These are phyloP conservation scores for Dermochelys coriacea DNA, from an alignment of 2,797 vertebrate species.

Conservation along the genomic window DNA sequence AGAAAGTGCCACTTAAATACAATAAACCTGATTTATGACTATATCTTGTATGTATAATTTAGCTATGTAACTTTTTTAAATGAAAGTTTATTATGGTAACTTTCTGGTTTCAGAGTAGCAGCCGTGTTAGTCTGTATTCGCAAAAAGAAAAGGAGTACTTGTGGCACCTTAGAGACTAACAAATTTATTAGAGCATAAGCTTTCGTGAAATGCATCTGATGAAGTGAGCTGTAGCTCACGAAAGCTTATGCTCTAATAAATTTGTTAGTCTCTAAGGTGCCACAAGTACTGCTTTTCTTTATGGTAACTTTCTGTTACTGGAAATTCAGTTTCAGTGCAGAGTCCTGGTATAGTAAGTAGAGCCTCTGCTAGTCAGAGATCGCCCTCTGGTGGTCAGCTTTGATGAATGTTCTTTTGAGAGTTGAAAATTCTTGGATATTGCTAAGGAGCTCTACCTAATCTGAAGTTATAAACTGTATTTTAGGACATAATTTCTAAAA, in stretches of 20 bases:
- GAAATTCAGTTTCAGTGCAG: rapidly evolving
- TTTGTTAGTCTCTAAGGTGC: too few species aligned
- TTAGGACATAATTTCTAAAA: not conserved
- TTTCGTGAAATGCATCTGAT: too few species aligned
- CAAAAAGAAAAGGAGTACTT: too few species aligned
- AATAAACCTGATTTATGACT: not conserved
- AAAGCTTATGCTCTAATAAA: too few species aligned
- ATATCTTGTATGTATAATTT: not conserved
- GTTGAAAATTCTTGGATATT: not conserved
- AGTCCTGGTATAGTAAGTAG: not conserved
- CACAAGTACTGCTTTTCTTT: too few species aligned
- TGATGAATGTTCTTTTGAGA: not conserved
- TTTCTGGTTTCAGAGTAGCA: too few species aligned
- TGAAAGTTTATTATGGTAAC: not conserved
- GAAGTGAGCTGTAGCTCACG: too few species aligned
- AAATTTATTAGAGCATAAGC: too few species aligned
- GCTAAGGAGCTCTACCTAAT: constrained; percentile 18
- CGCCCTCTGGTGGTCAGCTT: constrained; percentile 65
- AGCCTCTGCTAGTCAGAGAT: not conserved
- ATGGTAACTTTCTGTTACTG: not conserved
- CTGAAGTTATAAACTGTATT: not conserved
- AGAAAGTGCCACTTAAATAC: not conserved
- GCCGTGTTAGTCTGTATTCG: too few species aligned
- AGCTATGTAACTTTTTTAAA: not conserved
- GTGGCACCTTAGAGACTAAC: too few species aligned